phyloP scores from a whole-genome alignment of 1,140 invertebrate species.

The Calliopsis andreniformis region DNA sequence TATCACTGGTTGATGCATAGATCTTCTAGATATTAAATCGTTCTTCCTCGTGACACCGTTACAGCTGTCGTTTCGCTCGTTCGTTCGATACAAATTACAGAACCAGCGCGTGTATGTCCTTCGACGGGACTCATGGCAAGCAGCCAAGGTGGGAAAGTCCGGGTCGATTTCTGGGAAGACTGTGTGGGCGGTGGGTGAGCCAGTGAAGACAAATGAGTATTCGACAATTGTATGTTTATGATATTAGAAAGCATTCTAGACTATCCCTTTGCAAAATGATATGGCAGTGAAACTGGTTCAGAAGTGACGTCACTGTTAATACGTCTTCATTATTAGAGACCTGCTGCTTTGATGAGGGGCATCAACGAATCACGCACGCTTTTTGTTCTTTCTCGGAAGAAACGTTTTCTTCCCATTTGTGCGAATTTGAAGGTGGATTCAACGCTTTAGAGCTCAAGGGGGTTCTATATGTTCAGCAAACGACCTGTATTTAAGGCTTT shows the following conservation, averaged over 20 bases:
- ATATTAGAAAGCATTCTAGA: not conserved
- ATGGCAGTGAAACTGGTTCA: too few relatives aligned
- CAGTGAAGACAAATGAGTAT: conserved; percentile 2
- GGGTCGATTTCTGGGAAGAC: conserved; percentile 11
- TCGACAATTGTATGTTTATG: not conserved
- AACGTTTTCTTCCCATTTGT: conserved; percentile 36
- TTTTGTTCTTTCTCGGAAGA: conserved; percentile 47
- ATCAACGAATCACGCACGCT: conserved; percentile 57
- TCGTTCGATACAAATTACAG: conserved; percentile 8
- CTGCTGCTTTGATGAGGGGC: too few relatives aligned
- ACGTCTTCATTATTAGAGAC: too few relatives aligned
- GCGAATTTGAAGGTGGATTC: conserved; percentile 44
- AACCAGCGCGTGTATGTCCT: not conserved
- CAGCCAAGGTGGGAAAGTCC: conserved; percentile 1
- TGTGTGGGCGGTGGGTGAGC: conserved; percentile 16
- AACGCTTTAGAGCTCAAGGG: conserved; percentile 48
- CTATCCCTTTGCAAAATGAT: not conserved
- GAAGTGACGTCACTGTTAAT: too few relatives aligned
- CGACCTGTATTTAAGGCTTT: conserved; percentile 77
- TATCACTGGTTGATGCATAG: too few relatives aligned
- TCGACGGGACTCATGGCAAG: not conserved
- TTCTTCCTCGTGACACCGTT: conserved; percentile 18
- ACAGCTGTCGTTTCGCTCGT: conserved; percentile 20
- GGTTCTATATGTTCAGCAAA: conserved; percentile 64
- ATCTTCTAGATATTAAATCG: too few relatives aligned